Evolutionary conservation across 2,797 vertebrate genomes (phyloP).

Genomic region (Lateolabrax maculatus): DNA sequence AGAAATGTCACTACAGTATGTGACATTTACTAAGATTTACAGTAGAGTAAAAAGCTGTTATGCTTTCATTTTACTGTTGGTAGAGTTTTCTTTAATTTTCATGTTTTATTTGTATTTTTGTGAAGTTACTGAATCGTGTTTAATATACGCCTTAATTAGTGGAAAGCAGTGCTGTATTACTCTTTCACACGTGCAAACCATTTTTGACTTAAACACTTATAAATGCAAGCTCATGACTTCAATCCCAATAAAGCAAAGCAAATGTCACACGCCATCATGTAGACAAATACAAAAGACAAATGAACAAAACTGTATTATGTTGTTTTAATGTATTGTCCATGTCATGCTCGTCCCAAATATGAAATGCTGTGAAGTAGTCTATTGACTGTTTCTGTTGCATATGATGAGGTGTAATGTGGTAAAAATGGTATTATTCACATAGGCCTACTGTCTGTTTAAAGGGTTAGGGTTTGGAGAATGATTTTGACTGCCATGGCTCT

Average conservation of each 20-base stretch:
- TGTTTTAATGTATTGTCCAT: background rate
- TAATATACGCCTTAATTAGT: constrained; percentile 30
- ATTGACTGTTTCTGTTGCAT: background rate
- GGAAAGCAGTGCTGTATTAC: background rate
- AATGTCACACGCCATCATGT: background rate
- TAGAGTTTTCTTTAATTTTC: constrained; percentile 14
- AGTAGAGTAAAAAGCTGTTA: background rate
- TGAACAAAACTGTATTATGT: constrained; percentile 52
- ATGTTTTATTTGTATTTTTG: constrained; percentile 21
- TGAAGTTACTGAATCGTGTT: constrained; percentile 57
- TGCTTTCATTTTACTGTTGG: constrained; percentile 27
- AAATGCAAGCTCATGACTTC: background rate
- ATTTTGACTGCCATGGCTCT: background rate
- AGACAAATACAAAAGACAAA: constrained; percentile 32
- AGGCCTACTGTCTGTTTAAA: background rate
- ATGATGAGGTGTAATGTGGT: background rate
- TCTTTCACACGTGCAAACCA: background rate
- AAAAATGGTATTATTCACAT: background rate
- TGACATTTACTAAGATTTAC: constrained; percentile 4
- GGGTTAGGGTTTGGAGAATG: background rate
- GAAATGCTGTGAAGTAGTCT: background rate
- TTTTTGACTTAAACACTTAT: background rate
- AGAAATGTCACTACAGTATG: background rate
- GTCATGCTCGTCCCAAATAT: background rate
- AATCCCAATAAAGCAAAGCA: constrained; percentile 25